Base-by-base conservation (phyloP, 2,888 invertebrate species). In the Fabriciana adippe region DNA sequence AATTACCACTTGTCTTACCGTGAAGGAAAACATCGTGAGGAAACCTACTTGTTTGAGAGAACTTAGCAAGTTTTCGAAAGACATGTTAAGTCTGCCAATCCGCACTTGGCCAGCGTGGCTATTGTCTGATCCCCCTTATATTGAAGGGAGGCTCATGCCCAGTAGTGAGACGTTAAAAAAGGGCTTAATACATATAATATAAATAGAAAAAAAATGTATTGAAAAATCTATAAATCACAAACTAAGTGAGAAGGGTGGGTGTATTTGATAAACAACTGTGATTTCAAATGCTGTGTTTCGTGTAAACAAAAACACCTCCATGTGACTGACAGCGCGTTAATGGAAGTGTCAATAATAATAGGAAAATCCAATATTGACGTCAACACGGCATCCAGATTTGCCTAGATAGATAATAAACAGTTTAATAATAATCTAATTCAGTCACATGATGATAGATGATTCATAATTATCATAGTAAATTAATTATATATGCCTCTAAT, bases 291-390 rank as follows among this genome's bases (percentile, higher is more conserved):
- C 54, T 69, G 56, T 54, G 47, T 63, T 69, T 73, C 71, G 68
- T 72, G 68, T 72, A 74, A 74, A 74, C 75, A 75, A 76, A 74
- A 72, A 74, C 71, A 74, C 69, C 69, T 70, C 74, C 74, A 74
- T 74, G 73, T 79, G 75, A 81, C 73, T 82, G 85, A 81, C 83
- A 81, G 80, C 75, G 74, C 82, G 80, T 84, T 82, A 85, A 75
- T 78, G 74, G 74, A 72, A 75, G 77, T 79, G 79, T 81, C 80
- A 81, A 80, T 80, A 84, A 81, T 78, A 66, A 81, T 78, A 61
- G 71, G 71, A 69, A 74, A 71, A 75, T 72, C 69, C 71, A 72
- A 72, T 76, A 80, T 78, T 75, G 76, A 76, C 72, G 74, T 67
- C 62, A 60, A 47, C 66, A 67, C 51, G 60, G 5, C 48, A 67